Percentiles rank a stretch among this genome's conserved stretches.
phyloP scores from a whole-genome alignment of 2,113 vertebrate genomes.

The Caranx melampygus region DNA sequence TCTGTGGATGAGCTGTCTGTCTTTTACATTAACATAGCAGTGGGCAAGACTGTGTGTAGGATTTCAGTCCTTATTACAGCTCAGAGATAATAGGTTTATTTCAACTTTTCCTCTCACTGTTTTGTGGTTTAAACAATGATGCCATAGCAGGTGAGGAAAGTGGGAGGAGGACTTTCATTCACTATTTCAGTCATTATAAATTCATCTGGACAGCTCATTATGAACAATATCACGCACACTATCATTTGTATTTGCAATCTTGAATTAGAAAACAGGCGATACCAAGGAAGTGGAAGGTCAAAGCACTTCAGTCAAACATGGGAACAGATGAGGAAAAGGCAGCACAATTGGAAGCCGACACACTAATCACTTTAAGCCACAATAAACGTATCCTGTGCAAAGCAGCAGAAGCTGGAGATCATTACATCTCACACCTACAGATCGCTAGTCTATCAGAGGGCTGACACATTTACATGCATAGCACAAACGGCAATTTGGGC shows the following conservation, averaged over 20 bases:
- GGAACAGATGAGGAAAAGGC: background rate
- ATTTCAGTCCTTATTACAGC: slow-evolving; percentile 6
- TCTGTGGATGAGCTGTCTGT: slow-evolving; percentile 36
- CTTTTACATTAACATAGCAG: slow-evolving; percentile 40
- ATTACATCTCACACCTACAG: background rate
- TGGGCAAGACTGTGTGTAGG: slow-evolving; percentile 20
- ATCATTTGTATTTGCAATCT: background rate
- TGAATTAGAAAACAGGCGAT: background rate
- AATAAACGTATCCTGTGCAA: background rate
- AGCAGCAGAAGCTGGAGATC: too few species aligned
- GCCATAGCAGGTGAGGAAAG: background rate
- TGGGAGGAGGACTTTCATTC: slow-evolving; percentile 6
- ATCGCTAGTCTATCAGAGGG: too few species aligned
- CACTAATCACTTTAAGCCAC: background rate
- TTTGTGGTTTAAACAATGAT: slow-evolving; percentile 14
- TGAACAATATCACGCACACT: background rate
- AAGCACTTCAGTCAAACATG: background rate
- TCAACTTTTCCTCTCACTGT: slow-evolving; percentile 14
- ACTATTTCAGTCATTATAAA: slow-evolving; percentile 15
- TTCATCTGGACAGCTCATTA: slow-evolving; percentile 7
- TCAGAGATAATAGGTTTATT: slow-evolving; percentile 11
- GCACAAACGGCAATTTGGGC: background rate
- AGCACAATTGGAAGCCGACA: background rate
- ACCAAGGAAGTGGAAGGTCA: background rate
- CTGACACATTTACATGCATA: too few species aligned